Evolutionary conservation across 1,140 invertebrate genomes (phyloP).

Genomic region (Nebria ingens): DNA sequence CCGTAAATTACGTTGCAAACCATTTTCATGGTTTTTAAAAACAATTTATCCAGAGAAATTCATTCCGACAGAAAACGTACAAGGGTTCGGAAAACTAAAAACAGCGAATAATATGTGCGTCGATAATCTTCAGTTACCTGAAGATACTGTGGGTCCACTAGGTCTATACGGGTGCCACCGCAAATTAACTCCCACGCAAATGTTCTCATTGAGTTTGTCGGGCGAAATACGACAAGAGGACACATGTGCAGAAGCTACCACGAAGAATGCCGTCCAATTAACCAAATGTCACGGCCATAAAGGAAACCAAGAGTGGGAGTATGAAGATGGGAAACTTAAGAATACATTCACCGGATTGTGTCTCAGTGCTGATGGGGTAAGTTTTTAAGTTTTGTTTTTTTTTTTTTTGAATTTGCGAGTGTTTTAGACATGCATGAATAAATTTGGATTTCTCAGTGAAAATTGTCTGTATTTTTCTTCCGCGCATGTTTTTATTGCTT

Average conservation of each 20-base stretch:
- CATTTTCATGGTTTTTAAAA: constrained; percentile 71
- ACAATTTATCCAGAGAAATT: constrained; percentile 80
- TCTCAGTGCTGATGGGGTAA: constrained; percentile 28
- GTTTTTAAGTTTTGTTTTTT: not conserved
- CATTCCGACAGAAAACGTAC: constrained; percentile 69
- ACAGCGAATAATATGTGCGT: constrained; percentile 57
- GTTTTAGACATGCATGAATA: not conserved
- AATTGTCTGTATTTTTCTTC: not conserved
- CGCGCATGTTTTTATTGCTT: not conserved
- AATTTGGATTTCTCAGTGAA: no score
- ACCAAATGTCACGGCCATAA: constrained; percentile 40
- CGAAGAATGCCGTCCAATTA: constrained; percentile 38
- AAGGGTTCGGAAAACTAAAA: constrained; percentile 53
- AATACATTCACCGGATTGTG: constrained; percentile 27
- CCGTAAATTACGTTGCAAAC: constrained; percentile 63
- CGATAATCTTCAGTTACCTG: constrained; percentile 66
- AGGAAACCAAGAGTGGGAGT: constrained; percentile 49
- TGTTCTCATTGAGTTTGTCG: constrained; percentile 59
- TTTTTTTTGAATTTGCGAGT: not conserved
- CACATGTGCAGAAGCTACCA: constrained; percentile 47
- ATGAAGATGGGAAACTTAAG: constrained; percentile 25
- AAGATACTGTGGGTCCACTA: constrained; percentile 54
- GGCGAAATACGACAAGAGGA: constrained; percentile 67
- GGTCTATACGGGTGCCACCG: constrained; percentile 69
- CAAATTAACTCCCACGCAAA: constrained; percentile 53